A percentile compares a stretch with the other conserved stretches of the same genome.
phyloP scores from a whole-genome alignment of 1,140 invertebrate species.

The Papilio xuthus region DNA sequence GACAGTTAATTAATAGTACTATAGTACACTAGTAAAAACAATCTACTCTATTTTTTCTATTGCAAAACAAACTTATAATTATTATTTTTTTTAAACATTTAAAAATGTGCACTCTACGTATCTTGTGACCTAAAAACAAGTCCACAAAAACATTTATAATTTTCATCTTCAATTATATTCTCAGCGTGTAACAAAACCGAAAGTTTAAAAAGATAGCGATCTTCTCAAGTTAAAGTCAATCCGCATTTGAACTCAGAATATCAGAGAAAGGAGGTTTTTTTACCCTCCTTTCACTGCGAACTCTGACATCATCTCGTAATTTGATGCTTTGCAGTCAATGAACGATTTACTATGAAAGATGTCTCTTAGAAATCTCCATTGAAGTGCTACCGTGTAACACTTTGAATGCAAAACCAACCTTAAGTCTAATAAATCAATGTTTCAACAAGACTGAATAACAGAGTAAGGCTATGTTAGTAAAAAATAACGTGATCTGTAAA shows the following conservation, averaged over 20 bases:
- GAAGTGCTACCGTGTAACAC: not conserved
- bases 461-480: not conserved
- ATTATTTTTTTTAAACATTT: too few species aligned
- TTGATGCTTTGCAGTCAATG: not conserved
- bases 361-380: constrained; percentile 27
- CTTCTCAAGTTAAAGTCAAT: not conserved
- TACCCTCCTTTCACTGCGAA: constrained; percentile 30
- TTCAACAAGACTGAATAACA: not conserved
- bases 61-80: too few species aligned
- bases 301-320: constrained; percentile 38
- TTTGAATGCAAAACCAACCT: constrained; percentile 1
- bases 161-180: not conserved
- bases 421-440: not conserved
- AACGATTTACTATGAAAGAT: constrained; percentile 24
- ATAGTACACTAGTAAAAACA: too few species aligned
- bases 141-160: not conserved
- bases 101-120: too few species aligned
- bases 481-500: not conserved
- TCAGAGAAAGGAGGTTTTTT: constrained; percentile 32
- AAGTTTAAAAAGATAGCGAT: constrained; percentile 19
- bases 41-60: too few species aligned
- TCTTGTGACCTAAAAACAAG: not conserved
- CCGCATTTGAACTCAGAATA: not conserved
- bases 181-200: constrained; percentile 8
- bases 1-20: too few species aligned